These are phyloP conservation scores for Clitarchus hookeri DNA, from an alignment of 2,888 invertebrate species.

Conservation along the genomic window DNA sequence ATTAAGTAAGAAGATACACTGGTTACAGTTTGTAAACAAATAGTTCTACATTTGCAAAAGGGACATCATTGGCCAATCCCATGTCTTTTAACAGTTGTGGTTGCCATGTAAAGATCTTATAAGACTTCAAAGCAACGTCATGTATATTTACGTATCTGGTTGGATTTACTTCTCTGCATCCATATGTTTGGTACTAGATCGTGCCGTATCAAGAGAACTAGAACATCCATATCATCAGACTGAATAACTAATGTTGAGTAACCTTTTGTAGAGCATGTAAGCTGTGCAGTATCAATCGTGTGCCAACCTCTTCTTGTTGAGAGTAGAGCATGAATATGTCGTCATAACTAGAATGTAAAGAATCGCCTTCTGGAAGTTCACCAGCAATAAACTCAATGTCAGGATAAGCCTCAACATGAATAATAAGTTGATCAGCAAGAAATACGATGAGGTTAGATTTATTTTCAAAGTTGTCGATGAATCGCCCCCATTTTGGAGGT, in stretches of 20 bases:
- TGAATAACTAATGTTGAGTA: slow-evolving; percentile 11
- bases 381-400: too few species aligned
- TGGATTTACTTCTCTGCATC: neutral
- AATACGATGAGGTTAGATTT: neutral
- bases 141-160: too few species aligned
- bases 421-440: neutral
- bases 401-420: too few species aligned
- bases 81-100: neutral
- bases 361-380: neutral
- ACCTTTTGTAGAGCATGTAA: slow-evolving; percentile 17
- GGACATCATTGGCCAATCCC: neutral
- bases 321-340: neutral
- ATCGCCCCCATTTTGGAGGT: neutral
- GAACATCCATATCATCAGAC: neutral
- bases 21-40: too few species aligned
- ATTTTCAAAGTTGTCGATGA: slow-evolving; percentile 2
- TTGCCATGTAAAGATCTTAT: neutral
- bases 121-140: too few species aligned
- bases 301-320: neutral
- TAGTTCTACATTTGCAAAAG: too few species aligned
- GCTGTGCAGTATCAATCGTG: slow-evolving; percentile 11
- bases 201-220: neutral
- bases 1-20: too few species aligned
- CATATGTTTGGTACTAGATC: neutral
- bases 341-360: neutral